A percentile compares a stretch with the other conserved stretches of the same genome.
phyloP scores from a whole-genome alignment of 92 coral and sea anemone genomes.

The Micromussa lordhowensis region DNA sequence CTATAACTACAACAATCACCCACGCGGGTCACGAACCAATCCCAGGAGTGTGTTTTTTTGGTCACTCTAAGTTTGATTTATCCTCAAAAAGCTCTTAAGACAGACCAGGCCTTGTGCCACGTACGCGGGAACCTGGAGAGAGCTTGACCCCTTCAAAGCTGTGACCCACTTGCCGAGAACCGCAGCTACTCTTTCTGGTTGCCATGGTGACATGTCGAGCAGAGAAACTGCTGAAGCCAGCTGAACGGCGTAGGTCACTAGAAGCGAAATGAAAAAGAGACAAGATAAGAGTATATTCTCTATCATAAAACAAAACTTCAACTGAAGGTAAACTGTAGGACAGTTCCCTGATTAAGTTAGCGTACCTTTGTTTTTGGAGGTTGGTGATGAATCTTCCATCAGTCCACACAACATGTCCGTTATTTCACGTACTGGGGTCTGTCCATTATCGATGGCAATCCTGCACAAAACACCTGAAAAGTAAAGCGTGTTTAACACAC shows the following conservation, averaged over 20 bases:
- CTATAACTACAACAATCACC: background rate
- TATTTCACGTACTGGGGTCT: conserved; percentile 53
- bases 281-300: background rate
- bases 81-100: conserved; percentile 27
- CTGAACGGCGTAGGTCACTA: conserved; percentile 81
- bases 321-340: background rate
- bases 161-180: conserved; percentile 71
- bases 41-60: background rate
- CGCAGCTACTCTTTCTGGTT: conserved; percentile 59
- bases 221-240: conserved; percentile 80
- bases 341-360: background rate
- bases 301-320: background rate
- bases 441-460: conserved; percentile 69
- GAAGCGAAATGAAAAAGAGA: background rate
- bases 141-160: background rate
- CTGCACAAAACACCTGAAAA: conserved; percentile 68
- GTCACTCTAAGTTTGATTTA: background rate
- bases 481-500: background rate
- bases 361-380: conserved; percentile 9
- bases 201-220: conserved; percentile 83
- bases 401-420: conserved; percentile 63
- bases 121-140: conserved; percentile 23
- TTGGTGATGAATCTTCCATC: conserved; percentile 20
- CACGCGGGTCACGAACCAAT: background rate
- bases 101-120: conserved; percentile 38